These are phyloP conservation scores for Leucozona laternaria DNA, from an alignment of 2,888 invertebrate genomes.

Conservation along the genomic window DNA sequence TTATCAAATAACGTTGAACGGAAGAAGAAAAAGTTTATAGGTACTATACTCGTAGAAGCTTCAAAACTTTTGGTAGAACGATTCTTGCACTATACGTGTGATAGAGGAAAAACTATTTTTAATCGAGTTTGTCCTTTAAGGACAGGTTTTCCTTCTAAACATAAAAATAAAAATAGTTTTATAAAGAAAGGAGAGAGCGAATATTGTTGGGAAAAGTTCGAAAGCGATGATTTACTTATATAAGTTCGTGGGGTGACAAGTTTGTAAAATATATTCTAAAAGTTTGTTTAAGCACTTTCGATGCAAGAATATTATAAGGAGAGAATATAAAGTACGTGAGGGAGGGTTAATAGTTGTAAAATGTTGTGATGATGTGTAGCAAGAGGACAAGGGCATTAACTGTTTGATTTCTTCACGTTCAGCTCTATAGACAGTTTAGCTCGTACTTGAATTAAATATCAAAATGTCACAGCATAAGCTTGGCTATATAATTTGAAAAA, in stretches of 20 bases:
- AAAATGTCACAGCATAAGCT: background rate
- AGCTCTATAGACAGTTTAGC: background rate
- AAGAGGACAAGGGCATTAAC: background rate
- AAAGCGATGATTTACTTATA: constrained; percentile 30
- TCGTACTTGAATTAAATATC: background rate
- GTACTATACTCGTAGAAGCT: background rate
- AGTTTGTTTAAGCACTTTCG: constrained; percentile 8
- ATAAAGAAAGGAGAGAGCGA: background rate
- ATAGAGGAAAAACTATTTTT: constrained; percentile 23
- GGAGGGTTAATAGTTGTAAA: background rate
- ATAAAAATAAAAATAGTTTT: background rate
- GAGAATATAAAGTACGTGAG: background rate
- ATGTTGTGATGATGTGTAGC: background rate
- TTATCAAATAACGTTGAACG: constrained; percentile 1
- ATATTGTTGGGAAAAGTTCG: constrained; percentile 15
- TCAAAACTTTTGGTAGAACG: constrained; percentile 6
- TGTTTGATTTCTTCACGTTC: background rate
- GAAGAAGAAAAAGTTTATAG: background rate
- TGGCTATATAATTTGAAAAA: background rate
- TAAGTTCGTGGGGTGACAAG: constrained; percentile 17
- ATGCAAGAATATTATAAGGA: background rate
- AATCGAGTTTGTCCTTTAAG: constrained; percentile 18
- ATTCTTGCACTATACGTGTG: constrained; percentile 7
- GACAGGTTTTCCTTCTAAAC: constrained; percentile 6
- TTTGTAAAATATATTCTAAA: constrained; percentile 17